Percentiles rank a stretch among this genome's conserved stretches.
Conservation (phyloP, 2,113 vertebrate genomes). For the Mystacornis crossleyi region DNA sequence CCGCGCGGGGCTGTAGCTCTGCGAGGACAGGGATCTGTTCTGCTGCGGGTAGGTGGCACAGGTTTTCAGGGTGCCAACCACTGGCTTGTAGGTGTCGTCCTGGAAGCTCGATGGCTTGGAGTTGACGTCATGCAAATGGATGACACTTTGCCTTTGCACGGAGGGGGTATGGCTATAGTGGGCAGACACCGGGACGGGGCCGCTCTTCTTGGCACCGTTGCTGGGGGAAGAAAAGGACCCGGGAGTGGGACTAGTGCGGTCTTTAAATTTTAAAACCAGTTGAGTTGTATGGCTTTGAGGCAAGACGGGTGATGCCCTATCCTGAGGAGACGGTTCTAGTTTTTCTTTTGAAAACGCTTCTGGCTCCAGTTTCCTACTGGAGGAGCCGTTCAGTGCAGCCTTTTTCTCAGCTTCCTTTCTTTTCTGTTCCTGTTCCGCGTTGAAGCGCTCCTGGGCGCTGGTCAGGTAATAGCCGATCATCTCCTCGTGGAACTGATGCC, state of each 20-base stretch:
- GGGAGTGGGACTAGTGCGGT: constrained; percentile 85
- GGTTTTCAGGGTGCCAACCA: constrained; percentile 89
- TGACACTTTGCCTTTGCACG: constrained; percentile 92
- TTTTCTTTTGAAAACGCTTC: constrained; percentile 78
- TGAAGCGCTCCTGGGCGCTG: constrained; percentile 96
- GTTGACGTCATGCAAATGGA: constrained; percentile 91
- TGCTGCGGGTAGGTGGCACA: constrained; percentile 98
- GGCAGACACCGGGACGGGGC: constrained; percentile 83
- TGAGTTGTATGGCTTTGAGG: constrained; percentile 84
- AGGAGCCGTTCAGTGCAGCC: constrained; percentile 55
- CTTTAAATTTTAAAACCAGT: constrained; percentile 86
- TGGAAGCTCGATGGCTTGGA: constrained; percentile 87
- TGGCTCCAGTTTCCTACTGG: constrained; percentile 72
- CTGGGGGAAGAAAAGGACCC: constrained; percentile 85
- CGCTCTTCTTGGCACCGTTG: constrained; percentile 81
- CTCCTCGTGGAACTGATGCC: constrained; percentile 98
- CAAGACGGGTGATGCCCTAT: constrained; percentile 88
- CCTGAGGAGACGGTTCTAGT: constrained; percentile 83
- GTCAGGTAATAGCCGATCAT: constrained; percentile 98
- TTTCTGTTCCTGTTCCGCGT: constrained; percentile 93
- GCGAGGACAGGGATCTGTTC: constrained; percentile 94
- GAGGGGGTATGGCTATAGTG: constrained; percentile 96
- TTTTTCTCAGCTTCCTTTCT: constrained; percentile 86
- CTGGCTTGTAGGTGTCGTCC: constrained; percentile 85
- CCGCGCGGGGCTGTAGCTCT: constrained; percentile 93